A percentile compares a stretch with the other conserved stretches of the same genome.
These are phyloP conservation scores for Phymanthus crucifer DNA, from an alignment of 92 coral and sea anemone species.

Conservation along the genomic window DNA sequence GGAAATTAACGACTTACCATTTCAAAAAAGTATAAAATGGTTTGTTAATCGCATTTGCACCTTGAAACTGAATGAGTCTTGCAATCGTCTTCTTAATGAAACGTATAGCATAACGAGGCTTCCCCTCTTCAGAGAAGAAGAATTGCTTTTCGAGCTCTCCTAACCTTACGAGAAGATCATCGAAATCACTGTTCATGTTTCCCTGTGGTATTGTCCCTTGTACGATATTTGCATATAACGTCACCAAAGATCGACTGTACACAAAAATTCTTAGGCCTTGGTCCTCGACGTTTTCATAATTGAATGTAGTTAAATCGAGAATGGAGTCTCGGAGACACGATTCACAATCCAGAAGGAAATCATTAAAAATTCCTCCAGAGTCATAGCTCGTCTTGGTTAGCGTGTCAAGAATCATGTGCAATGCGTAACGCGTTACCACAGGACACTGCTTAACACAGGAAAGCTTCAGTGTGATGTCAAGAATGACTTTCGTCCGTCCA, in stretches of 20 bases:
- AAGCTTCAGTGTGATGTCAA: background rate
- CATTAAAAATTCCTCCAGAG: background rate
- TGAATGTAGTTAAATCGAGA: background rate
- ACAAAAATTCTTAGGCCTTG: conserved; percentile 9
- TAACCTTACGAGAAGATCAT: background rate
- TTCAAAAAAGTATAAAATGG: background rate
- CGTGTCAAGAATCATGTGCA: background rate
- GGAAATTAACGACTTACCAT: background rate
- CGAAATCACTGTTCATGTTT: background rate
- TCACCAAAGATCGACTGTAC: conserved; percentile 23
- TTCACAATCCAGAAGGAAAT: conserved; percentile 4
- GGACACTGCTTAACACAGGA: background rate
- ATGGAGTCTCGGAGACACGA: background rate
- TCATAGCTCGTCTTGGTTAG: conserved; percentile 10
- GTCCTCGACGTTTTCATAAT: background rate
- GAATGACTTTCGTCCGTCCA: background rate
- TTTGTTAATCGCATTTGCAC: too few species aligned
- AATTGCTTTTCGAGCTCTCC: background rate
- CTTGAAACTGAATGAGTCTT: too few species aligned
- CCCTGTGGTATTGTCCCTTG: conserved; percentile 4
- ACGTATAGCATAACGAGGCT: conserved; percentile 15
- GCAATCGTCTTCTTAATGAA: background rate
- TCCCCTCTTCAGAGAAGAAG: conserved; percentile 7
- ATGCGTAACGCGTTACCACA: conserved; percentile 9
- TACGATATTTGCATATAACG: background rate